phyloP scores from a whole-genome alignment of 2,797 vertebrate genomes.

The Notolepis coatsorum region DNA sequence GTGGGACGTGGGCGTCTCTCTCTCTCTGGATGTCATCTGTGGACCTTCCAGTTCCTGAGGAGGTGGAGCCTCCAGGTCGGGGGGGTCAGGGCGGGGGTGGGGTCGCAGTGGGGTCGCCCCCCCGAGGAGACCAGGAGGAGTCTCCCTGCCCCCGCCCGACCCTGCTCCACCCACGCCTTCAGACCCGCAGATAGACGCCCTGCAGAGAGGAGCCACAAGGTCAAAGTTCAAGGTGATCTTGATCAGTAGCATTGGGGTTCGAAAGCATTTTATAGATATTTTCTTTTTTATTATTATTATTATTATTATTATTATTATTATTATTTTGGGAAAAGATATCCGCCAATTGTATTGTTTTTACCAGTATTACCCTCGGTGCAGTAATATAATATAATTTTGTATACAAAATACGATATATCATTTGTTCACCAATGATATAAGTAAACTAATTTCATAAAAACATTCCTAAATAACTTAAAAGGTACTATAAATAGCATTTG shows the following conservation, averaged over 20 bases:
- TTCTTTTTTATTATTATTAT: too few species aligned
- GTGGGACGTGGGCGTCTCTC: constrained; percentile 15
- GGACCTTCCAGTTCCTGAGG: constrained; percentile 85
- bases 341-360: too few species aligned
- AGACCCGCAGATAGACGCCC: constrained; percentile 65
- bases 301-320: too few species aligned
- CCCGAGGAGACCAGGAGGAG: constrained; percentile 47
- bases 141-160: constrained; percentile 57
- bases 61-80: constrained; percentile 71
- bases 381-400: too few species aligned
- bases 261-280: too few species aligned
- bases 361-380: too few species aligned
- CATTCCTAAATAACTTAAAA: too few species aligned
- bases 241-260: neutral
- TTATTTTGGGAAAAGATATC: too few species aligned
- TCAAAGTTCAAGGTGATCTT: neutral
- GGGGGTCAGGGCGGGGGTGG: constrained; percentile 46
- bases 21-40: constrained; percentile 72
- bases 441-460: too few species aligned
- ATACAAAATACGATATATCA: too few species aligned
- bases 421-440: too few species aligned
- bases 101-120: constrained; percentile 25
- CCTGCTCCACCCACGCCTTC: constrained; percentile 68
- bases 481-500: too few species aligned
- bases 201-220: constrained; percentile 39